Conservation (phyloP, 2,888 invertebrate genomes). For the Campaea margaritaria region DNA sequence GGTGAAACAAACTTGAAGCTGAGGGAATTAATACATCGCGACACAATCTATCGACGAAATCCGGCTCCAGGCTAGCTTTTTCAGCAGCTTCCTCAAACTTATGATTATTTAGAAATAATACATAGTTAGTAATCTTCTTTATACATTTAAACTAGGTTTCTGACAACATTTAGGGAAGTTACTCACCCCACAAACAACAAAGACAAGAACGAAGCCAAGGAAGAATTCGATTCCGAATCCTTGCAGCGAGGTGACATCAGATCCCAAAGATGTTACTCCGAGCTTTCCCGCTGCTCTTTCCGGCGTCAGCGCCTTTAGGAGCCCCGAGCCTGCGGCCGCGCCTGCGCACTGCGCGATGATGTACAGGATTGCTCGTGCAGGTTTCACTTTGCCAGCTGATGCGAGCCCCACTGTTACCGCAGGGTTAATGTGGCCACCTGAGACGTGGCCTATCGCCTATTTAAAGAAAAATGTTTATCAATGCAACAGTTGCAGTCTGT, state of each 20-base stretch:
- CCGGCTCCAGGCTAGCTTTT: too few species aligned
- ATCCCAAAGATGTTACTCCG: conserved; percentile 88
- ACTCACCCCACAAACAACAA: conserved; percentile 94
- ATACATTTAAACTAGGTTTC: too few species aligned
- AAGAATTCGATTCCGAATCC: conserved; percentile 96
- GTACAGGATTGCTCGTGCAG: conserved; percentile 91
- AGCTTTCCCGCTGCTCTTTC: conserved; percentile 85
- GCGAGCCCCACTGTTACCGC: conserved; percentile 94
- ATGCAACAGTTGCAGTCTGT: too few species aligned
- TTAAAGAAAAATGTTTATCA: too few species aligned
- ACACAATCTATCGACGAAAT: too few species aligned
- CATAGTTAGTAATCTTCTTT: too few species aligned
- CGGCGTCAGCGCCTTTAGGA: conserved; percentile 90
- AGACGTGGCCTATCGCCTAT: conserved; percentile 93
- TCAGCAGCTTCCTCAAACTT: too few species aligned
- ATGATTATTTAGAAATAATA: too few species aligned
- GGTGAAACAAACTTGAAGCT: too few species aligned
- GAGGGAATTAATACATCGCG: not conserved
- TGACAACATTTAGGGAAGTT: too few species aligned
- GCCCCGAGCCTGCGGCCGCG: conserved; percentile 91
- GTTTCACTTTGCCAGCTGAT: conserved; percentile 91
- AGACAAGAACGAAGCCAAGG: conserved; percentile 94
- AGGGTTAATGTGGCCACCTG: conserved; percentile 97
- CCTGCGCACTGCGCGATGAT: conserved; percentile 93
- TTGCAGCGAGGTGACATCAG: conserved; percentile 88